phyloP scores from a whole-genome alignment of 2,113 vertebrate genomes.

The Atlantisia rogersi region DNA sequence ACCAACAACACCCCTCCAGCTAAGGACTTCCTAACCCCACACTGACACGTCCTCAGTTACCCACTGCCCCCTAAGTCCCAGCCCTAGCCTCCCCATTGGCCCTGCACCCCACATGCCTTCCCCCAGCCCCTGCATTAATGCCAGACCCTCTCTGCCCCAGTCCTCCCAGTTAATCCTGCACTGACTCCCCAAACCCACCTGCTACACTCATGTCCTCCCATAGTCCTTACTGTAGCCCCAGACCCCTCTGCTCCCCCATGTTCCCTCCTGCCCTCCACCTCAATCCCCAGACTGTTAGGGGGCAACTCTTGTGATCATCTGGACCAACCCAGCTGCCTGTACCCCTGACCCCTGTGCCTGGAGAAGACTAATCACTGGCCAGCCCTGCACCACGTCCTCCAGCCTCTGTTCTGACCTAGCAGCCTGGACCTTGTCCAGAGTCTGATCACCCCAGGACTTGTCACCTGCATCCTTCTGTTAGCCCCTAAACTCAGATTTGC shows the following conservation, averaged over 20 bases:
- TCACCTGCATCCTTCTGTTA: not conserved
- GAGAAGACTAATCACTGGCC: not conserved
- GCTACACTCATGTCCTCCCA: fast-evolving
- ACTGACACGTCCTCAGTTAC: not conserved
- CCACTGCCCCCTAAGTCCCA: fast-evolving
- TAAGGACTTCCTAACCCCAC: not conserved
- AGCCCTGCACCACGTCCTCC: not conserved
- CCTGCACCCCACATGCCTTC: not conserved
- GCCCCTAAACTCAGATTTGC: not conserved
- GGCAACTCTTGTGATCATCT: not conserved
- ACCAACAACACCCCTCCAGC: not conserved
- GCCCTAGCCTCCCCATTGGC: too few species aligned
- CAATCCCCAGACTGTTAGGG: not conserved
- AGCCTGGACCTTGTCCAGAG: not conserved
- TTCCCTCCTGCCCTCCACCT: not conserved
- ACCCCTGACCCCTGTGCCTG: not conserved
- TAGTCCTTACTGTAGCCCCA: not conserved
- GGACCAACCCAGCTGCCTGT: not conserved
- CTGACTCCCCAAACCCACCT: too few species aligned
- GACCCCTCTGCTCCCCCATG: not conserved
- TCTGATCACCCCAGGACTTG: not conserved
- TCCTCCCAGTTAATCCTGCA: not conserved
- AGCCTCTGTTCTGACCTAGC: not conserved
- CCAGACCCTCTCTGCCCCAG: not conserved
- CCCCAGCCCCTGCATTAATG: not conserved